Evolutionary conservation across 1,140 invertebrate species (phyloP), one percentile per base, ranked within the genome.

Genomic region (Pachypeltis micranthus): DNA sequence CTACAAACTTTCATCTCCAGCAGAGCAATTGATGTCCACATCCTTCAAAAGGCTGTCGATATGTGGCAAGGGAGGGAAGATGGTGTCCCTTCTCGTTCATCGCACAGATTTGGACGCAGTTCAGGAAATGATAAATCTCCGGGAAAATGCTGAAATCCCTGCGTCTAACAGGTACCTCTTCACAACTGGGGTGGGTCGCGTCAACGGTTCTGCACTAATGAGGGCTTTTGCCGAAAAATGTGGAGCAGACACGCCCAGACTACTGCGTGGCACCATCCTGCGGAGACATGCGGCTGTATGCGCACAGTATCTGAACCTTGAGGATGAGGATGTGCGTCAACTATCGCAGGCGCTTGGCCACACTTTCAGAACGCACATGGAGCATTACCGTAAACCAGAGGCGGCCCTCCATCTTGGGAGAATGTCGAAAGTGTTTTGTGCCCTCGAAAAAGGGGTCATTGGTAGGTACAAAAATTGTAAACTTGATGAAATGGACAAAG

Each of bases 381-480:
- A 27, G 12, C 19, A 21, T 31, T 59, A 59, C 24, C 26, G 58
- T 19, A 34, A 31, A 39, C 26, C 26, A 3, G 26, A 59, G 26
- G 19, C 26, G n/a, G 58, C 27, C 31, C 2, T 59, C 26, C 58
- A 59, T 31, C 26, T 59, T 27, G 58, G 26, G 26, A 29, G 58
- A 59, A 19, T 59, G 4, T 31, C 26, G 10, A 59, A 24, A 31
- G 14, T 59, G 21, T 24, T 59, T 14, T 29, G 19, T 21, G 58
- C 58, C 31, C 19, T 59, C 7, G 26, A 59, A 14, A 27, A 58
- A 3, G 56, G 24, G 27, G 27, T 2, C 3, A 26, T 27, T 7
- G 27, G 12, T 2, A 23, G 23, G 56, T 58, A 58, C 21, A 51
- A 51, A 10, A 51, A 51, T 21, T 16, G 4, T 4, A 51, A 51